Evolutionary conservation across 1,140 invertebrate genomes (phyloP), one percentile per base, ranked within the genome.

Genomic region (Pomacea maculata): DNA sequence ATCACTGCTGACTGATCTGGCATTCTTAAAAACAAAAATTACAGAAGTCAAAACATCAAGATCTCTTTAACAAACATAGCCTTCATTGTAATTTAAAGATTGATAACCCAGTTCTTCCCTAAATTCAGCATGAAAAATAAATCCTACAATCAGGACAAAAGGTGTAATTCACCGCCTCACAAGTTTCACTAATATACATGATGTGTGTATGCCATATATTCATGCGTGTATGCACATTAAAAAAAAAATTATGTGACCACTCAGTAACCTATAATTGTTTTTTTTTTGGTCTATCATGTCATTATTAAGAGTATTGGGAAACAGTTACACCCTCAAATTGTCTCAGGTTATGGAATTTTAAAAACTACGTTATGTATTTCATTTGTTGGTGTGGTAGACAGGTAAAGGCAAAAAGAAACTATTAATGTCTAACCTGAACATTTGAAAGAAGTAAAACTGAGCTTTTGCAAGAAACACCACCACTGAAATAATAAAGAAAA

Each of bases 1-100:
- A 83, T 78, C 15, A 89, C 85, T 19, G 87, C 84, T 12, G 88
- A 87, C 57, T 78, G 77, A 15, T n/a, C 77, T 54, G 54, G 10
- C 12, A 52, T 75, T 34, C 57, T 75, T 54, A 63, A 55, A 52
- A 68, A 75, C 14, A 61, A 34, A 25, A 61, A 73, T 7, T 68
- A 72, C 5, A 54, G 34, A 63, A 57, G 21, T 17, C 19, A 54
- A 65, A 34, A n/a, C 21, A 25, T 61, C 0, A 65, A 45, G 15
- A 29, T 52, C 8, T 17, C 19, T 19, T 70, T 17, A 65, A 7
- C 4, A 15, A 75, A 17, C 25, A 25, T 25, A 25, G 25, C 25
- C 25, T 25, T 25, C 25, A 29, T 25, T 63, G 54, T 12, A 15
- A 57, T 61, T 17, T 12, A 77, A 29, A 77, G 17, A 25, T 64